Conservation (phyloP, 2,888 invertebrate species). For the Calliscelio sp. region DNA sequence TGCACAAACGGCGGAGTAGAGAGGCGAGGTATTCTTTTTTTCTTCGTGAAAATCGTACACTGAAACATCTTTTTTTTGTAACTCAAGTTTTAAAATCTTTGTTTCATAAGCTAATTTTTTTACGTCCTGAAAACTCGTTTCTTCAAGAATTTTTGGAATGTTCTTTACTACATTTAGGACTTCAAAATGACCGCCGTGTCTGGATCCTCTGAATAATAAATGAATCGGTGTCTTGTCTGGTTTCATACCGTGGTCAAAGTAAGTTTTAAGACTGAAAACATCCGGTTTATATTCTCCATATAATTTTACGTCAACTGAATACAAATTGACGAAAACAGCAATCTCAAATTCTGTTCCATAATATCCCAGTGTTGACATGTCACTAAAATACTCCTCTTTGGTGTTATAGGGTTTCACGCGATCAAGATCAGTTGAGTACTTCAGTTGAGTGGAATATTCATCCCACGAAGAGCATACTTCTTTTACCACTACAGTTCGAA, state of each 20-base stretch:
- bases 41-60: no score
- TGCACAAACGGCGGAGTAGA: no score
- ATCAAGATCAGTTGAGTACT: background rate
- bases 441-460: background rate
- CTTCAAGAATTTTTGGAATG: background rate
- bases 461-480: background rate
- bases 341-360: slow-evolving; percentile 12
- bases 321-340: background rate
- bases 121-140: no score
- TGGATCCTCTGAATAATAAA: background rate
- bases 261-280: background rate
- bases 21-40: no score
- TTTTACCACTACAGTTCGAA: background rate
- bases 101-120: no score
- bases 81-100: no score
- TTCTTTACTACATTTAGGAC: background rate
- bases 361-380: background rate
- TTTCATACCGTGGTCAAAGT: background rate
- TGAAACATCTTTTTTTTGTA: no score
- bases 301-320: background rate
- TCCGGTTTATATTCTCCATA: background rate
- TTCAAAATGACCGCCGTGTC: background rate
- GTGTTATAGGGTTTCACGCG: background rate
- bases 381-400: background rate
- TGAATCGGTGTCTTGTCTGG: background rate